Evolutionary conservation across 2,113 vertebrate species (phyloP).

Genomic region (Aptenodytes forsteri): DNA sequence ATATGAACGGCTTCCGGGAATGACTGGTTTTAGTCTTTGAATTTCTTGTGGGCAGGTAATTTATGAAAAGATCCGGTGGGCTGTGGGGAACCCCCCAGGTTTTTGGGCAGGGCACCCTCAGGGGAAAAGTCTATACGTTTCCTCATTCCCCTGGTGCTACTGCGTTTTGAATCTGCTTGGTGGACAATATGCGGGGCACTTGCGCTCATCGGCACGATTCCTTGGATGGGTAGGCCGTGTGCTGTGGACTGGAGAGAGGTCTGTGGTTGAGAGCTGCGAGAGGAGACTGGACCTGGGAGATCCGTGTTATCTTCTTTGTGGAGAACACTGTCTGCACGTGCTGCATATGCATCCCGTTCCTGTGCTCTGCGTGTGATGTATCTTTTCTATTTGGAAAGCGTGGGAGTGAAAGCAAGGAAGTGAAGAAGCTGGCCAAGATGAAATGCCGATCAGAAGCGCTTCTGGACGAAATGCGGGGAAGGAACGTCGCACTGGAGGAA

Average conservation of each 20-base stretch:
- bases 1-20: not conserved
- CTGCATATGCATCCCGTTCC: not conserved
- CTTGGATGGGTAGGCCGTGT: not conserved
- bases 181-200: not conserved
- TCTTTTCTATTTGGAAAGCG: constrained; percentile 65
- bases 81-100: not conserved
- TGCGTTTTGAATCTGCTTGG: not conserved
- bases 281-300: not conserved
- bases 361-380: not conserved
- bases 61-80: not conserved
- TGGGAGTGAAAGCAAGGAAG: constrained; percentile 80
- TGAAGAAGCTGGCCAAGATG: constrained; percentile 75
- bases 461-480: constrained; percentile 79
- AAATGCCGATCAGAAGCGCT: constrained; percentile 75
- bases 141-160: not conserved
- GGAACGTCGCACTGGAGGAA: constrained; percentile 82
- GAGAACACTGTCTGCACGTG: not conserved
- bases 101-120: not conserved
- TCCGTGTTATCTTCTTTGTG: not conserved
- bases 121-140: not conserved
- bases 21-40: not conserved
- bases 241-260: not conserved
- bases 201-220: not conserved
- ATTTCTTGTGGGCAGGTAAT: not conserved
- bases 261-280: too few relatives aligned